Base-by-base conservation (phyloP, 2,113 vertebrate species). In the Mionectes macconnelli region DNA sequence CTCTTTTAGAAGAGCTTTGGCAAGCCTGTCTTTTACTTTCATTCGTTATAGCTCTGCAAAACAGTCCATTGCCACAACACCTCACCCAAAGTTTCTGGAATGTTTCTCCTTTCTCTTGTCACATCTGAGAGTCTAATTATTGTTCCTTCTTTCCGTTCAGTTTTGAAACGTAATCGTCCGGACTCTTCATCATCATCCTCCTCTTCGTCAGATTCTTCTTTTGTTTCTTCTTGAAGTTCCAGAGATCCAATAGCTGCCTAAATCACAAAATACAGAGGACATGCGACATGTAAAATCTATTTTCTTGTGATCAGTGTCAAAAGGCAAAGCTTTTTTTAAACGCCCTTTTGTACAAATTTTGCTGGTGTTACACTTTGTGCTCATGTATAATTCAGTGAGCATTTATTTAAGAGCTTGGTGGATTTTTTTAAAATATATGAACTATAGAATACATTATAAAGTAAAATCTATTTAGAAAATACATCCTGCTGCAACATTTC, bases 61-160 rank as follows among this genome's bases (percentile, higher is more conserved):
- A 49, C 2, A 74, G 18, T 27, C 10, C 30, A 68, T 0, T 63
- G 64, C 20, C 35, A 68, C 44, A 94, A 93, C 92, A 73, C 31
- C 91, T 98, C 97, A 99, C 99, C 99, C 76, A 99, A 97, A 27
- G 99, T 99, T 98, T 99, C 99, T 42, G 99, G 99, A 97, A 99
- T 99, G 97, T 99, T 99, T 95, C 99, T 98, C 83, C 99, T 98
- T 95, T 99, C 99, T 93, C 97, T 98, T 64, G 98, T 98, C 45
- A 98, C 98, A 84, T 99, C 99, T 10, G 98, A 99, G 45, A 99
- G 98, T 33, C 99, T 98, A 91, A 99, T 99, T 77, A 99, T 98
- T 0, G 98, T 98, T 67, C 98, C 98, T 90, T 99, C 99, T 92
- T 99, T 99, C 87, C 99, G 98, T 93, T 99, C 99, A 0, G 99